Conservation (phyloP, 1,140 invertebrate species). For the Brachionus asplanchnoidis region DNA sequence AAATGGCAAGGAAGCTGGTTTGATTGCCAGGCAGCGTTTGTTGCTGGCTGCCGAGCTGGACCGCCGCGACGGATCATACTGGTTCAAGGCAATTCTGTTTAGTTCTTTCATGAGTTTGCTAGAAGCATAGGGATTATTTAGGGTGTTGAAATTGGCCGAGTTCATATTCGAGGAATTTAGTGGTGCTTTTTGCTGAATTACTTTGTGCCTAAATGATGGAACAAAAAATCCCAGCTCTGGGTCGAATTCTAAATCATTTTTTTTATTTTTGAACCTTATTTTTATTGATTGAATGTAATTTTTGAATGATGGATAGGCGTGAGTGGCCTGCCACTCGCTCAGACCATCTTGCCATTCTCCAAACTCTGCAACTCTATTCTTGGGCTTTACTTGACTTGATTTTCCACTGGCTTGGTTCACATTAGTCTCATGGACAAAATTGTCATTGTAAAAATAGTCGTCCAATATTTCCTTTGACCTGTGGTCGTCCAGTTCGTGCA, state of each 20-base stretch:
- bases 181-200: background rate
- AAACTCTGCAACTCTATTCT: background rate
- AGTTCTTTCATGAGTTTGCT: constrained; percentile 27
- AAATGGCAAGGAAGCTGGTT: constrained; percentile 26
- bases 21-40: background rate
- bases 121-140: constrained; percentile 6
- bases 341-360: constrained; percentile 14
- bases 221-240: constrained; percentile 22
- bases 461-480: background rate
- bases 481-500: background rate
- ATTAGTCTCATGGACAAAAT: background rate
- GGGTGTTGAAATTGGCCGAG: background rate
- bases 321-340: background rate
- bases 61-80: background rate
- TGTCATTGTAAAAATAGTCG: constrained; percentile 7
- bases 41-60: background rate
- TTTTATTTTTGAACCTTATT: background rate
- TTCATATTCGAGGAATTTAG: background rate
- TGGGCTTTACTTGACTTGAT: background rate
- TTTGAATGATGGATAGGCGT: constrained; percentile 28
- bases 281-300: background rate
- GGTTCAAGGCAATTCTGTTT: background rate
- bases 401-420: background rate
- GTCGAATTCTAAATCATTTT: constrained; percentile 9
- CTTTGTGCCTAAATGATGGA: background rate